Evolutionary conservation across 2,113 vertebrate species (phyloP).

Genomic region (Anhinga anhinga): DNA sequence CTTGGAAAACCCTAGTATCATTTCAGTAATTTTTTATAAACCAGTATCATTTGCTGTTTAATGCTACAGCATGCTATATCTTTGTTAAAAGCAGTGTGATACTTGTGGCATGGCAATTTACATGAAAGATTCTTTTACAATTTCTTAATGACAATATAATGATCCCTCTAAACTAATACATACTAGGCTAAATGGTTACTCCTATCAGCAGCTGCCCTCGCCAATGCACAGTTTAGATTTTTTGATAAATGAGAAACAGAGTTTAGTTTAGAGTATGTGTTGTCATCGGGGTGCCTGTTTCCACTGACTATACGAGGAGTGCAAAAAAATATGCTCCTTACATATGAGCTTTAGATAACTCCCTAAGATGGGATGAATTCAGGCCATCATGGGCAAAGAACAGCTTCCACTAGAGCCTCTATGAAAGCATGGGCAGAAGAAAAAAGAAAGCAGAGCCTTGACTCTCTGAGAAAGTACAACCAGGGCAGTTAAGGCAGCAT

Average conservation of each 20-base stretch:
- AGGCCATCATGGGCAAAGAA: not conserved
- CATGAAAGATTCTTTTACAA: not conserved
- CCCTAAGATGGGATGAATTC: not conserved
- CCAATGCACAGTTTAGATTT: not conserved
- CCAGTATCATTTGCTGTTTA: not conserved
- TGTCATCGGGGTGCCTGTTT: not conserved
- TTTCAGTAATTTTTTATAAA: not conserved
- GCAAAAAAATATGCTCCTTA: not conserved
- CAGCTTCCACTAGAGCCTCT: not conserved
- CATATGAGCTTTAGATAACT: not conserved
- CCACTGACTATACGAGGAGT: not conserved
- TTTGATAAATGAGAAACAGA: not conserved
- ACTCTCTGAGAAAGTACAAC: not conserved
- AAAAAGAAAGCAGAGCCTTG: not conserved
- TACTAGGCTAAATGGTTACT: not conserved
- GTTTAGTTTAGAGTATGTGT: not conserved
- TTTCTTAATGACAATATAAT: not conserved
- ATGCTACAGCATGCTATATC: not conserved
- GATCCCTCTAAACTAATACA: not conserved
- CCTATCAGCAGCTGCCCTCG: not conserved
- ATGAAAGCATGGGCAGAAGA: not conserved
- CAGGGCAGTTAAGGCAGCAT: not conserved
- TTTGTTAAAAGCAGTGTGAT: not conserved
- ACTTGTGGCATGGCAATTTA: not conserved
- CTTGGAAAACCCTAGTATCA: not conserved